Conservation (phyloP, 2,797 vertebrate species). For the Chrosomus eos region DNA sequence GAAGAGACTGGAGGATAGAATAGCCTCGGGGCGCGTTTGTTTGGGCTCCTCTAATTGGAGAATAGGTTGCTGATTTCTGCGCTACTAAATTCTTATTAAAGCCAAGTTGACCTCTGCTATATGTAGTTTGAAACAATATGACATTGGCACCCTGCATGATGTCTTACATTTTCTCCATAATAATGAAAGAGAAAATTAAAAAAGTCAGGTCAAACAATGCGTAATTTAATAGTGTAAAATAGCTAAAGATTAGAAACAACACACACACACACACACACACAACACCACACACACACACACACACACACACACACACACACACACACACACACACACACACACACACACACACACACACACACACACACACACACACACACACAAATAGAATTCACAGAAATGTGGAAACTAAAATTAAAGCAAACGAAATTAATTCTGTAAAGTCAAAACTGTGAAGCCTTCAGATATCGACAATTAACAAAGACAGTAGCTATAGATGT, state of each 20-base stretch:
- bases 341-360: not conserved
- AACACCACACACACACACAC: no score
- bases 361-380: not conserved
- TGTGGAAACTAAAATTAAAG: not conserved
- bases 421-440: not conserved
- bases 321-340: not conserved
- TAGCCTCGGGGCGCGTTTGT: slow-evolving; percentile 80
- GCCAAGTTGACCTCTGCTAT: slow-evolving; percentile 81
- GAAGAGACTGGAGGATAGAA: slow-evolving; percentile 61
- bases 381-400: not conserved
- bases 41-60: slow-evolving; percentile 83
- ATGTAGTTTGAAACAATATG: slow-evolving; percentile 68
- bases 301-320: no score
- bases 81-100: slow-evolving; percentile 80
- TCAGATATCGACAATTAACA: not conserved
- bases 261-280: no score
- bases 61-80: slow-evolving; percentile 78
- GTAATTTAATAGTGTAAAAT: not conserved
- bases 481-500: not conserved
- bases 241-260: no score
- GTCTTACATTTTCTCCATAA: slow-evolving; percentile 59
- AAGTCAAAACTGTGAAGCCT: not conserved
- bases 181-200: not conserved
- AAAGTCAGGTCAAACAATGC: not conserved
- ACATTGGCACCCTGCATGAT: slow-evolving; percentile 64